Evolutionary conservation across 2,113 vertebrate genomes (phyloP).

Genomic region (Henicopernis longicauda): DNA sequence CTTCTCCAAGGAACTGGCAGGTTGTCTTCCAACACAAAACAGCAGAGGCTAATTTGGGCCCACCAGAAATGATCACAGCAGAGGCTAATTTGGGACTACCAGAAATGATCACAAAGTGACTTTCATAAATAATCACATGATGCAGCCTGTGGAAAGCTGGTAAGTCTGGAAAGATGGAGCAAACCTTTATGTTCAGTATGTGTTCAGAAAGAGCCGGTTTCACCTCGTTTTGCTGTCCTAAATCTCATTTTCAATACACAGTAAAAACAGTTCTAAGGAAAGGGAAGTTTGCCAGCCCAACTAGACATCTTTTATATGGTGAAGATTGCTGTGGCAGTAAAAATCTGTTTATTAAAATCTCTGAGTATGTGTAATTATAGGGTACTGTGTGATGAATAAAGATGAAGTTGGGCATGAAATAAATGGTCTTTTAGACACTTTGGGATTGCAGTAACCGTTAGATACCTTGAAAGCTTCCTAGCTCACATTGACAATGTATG

Average conservation of each 20-base stretch:
- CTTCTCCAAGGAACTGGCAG: neutral
- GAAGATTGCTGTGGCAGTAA: neutral
- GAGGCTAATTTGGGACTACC: neutral
- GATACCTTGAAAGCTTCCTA: neutral
- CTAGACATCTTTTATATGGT: neutral
- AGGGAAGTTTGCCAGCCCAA: neutral
- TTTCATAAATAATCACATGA: neutral
- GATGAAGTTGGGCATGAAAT: neutral
- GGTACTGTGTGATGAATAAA: neutral
- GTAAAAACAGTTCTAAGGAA: neutral
- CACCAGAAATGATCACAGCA: neutral
- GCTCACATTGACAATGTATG: neutral
- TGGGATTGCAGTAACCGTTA: neutral
- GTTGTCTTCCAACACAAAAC: neutral
- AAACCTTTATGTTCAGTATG: neutral
- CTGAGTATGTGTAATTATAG: neutral
- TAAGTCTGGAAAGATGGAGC: neutral
- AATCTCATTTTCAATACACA: neutral
- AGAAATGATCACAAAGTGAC: neutral
- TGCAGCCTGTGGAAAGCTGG: neutral
- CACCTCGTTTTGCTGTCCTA: neutral
- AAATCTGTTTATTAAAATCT: constrained; percentile 25
- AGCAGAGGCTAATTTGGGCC: neutral
- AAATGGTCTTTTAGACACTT: neutral
- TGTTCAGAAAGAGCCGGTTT: neutral